Conservation (phyloP, 2,113 vertebrate genomes). For the Dolichotis patagonum region DNA sequence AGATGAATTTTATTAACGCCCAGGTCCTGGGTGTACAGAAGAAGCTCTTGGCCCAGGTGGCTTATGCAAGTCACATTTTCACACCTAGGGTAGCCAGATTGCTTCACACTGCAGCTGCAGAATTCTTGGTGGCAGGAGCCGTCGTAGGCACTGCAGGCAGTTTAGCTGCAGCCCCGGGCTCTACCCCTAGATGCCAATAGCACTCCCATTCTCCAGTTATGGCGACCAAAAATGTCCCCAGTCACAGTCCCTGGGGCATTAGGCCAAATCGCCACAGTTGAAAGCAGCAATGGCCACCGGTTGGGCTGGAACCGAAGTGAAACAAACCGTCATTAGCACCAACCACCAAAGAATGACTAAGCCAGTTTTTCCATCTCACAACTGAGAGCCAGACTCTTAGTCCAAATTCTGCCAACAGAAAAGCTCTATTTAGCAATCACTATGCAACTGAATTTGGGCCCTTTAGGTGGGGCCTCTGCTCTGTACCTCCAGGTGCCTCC, state of each 20-base stretch:
- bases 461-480: neutral
- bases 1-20: neutral
- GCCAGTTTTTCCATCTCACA: neutral
- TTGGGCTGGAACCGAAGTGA: neutral
- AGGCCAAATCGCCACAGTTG: neutral
- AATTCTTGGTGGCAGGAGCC: neutral
- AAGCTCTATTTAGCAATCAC: neutral
- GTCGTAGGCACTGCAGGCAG: fast-evolving
- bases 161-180: neutral
- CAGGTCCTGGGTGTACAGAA: fast-evolving
- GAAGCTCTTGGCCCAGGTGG: fast-evolving
- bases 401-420: neutral
- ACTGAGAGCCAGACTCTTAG: neutral
- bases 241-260: neutral
- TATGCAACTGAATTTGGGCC: neutral
- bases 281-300: neutral
- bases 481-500: too few relatives aligned
- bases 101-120: neutral
- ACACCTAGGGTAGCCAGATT: fast-evolving
- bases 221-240: neutral
- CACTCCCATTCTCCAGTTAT: neutral
- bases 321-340: neutral
- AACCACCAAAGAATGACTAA: neutral
- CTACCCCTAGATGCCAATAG: neutral
- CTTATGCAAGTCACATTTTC: fast-evolving